phyloP scores from a whole-genome alignment of 2,113 vertebrate species.

The Tichodroma muraria region DNA sequence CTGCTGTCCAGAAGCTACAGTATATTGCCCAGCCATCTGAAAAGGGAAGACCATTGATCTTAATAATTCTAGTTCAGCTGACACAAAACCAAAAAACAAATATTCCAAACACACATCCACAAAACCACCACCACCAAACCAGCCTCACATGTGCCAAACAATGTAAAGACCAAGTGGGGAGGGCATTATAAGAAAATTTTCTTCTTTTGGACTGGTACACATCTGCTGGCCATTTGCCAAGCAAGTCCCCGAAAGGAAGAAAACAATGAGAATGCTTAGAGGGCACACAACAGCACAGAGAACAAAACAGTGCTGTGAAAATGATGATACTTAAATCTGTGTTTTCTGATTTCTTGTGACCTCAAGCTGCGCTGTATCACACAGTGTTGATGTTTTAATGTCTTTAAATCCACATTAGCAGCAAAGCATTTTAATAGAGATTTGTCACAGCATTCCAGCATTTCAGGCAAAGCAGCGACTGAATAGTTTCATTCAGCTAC shows the following conservation, averaged over 20 bases:
- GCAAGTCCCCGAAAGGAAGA: background rate
- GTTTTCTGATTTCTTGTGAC: background rate
- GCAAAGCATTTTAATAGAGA: background rate
- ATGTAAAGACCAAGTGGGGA: background rate
- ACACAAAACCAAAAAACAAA: background rate
- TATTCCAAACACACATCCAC: background rate
- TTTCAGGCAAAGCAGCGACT: background rate
- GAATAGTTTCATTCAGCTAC: conserved; percentile 36
- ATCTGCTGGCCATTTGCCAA: background rate
- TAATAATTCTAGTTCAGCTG: background rate
- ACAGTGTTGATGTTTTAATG: background rate
- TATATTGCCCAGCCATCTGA: background rate
- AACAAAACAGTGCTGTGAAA: background rate
- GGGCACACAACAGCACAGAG: background rate
- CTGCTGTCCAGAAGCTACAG: background rate
- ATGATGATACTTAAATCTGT: background rate
- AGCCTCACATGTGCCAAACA: background rate
- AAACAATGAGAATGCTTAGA: background rate
- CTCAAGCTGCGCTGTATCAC: background rate
- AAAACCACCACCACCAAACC: background rate
- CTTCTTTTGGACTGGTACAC: background rate
- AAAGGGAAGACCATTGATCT: background rate
- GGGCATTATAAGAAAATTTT: background rate
- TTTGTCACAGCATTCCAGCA: background rate
- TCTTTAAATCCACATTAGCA: background rate